A percentile compares a stretch with the other conserved stretches of the same genome.
These are phyloP conservation scores for Nannospalax galili DNA, from an alignment of 2,113 vertebrate species.

Conservation along the genomic window DNA sequence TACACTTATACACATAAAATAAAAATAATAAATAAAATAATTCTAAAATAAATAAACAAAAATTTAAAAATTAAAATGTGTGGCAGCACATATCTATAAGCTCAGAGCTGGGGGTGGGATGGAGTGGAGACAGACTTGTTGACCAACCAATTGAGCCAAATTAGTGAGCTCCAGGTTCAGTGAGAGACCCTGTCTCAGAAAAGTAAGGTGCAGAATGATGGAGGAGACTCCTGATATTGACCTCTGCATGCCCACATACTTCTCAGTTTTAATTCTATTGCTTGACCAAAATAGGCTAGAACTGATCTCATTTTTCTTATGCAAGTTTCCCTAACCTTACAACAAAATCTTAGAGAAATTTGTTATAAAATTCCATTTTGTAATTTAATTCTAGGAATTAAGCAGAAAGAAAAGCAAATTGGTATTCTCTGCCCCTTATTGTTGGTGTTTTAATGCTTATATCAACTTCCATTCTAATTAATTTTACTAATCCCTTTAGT, in stretches of 20 bases:
- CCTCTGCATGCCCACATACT: background rate
- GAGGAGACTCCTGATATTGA: too few species aligned
- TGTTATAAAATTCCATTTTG: conserved; percentile 71
- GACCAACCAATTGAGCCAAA: too few species aligned
- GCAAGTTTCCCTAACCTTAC: background rate
- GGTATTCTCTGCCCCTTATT: conserved; percentile 55
- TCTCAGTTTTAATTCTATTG: conserved; percentile 41
- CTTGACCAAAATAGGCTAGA: conserved; percentile 20
- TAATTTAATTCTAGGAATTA: conserved; percentile 73
- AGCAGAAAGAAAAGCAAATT: conserved; percentile 68
- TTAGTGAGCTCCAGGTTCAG: too few species aligned
- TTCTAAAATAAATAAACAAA: too few species aligned
- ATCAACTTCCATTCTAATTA: conserved; percentile 76
- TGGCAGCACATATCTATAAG: too few species aligned
- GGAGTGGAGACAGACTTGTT: too few species aligned
- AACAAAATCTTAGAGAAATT: conserved; percentile 51
- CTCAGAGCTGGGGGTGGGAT: too few species aligned
- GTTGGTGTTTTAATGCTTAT: conserved; percentile 66
- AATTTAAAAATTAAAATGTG: too few species aligned
- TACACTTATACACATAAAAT: too few species aligned
- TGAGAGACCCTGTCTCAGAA: too few species aligned
- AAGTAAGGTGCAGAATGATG: conserved; percentile 24
- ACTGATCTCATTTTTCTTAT: background rate
- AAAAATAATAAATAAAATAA: too few species aligned
- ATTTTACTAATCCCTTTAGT: conserved; percentile 78